Evolutionary conservation across 2,888 invertebrate genomes (phyloP).

Genomic region (Pristionchus arcanus): DNA sequence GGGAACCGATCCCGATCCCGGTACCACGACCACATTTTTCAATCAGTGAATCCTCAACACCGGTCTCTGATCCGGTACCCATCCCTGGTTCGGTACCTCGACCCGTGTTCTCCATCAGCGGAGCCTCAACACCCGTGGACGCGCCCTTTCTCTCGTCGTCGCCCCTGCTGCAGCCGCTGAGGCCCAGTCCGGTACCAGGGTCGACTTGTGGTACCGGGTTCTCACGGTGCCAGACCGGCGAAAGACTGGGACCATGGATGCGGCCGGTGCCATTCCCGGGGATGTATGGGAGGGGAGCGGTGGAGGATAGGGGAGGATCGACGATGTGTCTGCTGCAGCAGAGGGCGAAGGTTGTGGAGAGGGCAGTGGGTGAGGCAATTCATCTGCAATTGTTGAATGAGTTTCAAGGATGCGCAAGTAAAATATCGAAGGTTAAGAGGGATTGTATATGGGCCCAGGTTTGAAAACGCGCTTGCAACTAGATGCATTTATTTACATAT

Average conservation of each 20-base stretch:
- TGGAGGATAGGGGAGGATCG: not conserved
- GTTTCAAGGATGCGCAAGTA: too few species aligned
- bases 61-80: not conserved
- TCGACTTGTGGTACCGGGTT: not conserved
- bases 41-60: too few species aligned
- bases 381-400: too few species aligned
- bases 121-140: not conserved
- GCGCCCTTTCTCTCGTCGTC: conserved; percentile 2
- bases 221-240: not conserved
- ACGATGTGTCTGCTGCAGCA: not conserved
- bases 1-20: too few species aligned
- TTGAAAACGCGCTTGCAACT: too few species aligned
- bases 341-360: not conserved
- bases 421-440: too few species aligned
- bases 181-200: not conserved
- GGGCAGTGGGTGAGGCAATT: conserved; percentile 32
- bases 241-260: not conserved
- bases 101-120: not conserved
- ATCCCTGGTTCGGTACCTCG: not conserved
- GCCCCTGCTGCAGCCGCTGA: not conserved
- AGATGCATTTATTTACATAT: too few species aligned
- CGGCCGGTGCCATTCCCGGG: not conserved
- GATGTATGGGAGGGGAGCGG: not conserved
- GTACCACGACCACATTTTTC: too few species aligned
- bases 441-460: too few species aligned